A percentile compares a stretch with the other conserved stretches of the same genome.
phyloP scores from a whole-genome alignment of 2,888 invertebrate species.

The Eristalis intricaria region DNA sequence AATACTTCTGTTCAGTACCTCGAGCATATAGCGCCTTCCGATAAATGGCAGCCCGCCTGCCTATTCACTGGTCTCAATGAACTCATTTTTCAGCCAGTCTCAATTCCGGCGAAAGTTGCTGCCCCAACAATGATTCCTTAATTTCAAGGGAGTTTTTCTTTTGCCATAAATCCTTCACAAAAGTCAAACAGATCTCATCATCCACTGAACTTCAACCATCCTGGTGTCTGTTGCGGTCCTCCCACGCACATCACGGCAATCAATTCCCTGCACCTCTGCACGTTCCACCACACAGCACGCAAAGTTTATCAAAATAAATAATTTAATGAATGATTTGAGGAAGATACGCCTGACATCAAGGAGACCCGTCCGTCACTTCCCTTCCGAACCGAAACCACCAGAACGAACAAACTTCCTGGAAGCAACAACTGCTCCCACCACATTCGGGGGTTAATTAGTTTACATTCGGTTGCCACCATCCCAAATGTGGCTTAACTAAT shows the following conservation, averaged over 20 bases:
- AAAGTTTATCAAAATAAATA: background rate
- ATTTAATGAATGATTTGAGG: background rate
- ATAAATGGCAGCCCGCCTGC: no score
- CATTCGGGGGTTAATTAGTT: slow-evolving; percentile 8
- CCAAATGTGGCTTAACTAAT: background rate
- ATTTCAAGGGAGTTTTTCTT: background rate
- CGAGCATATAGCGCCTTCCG: no score
- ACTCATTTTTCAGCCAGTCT: background rate
- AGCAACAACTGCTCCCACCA: background rate
- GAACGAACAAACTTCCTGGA: background rate
- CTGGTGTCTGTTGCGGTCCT: background rate
- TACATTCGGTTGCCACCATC: slow-evolving; percentile 13
- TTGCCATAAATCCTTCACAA: background rate
- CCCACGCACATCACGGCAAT: background rate
- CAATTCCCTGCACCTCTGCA: background rate
- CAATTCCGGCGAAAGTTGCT: background rate
- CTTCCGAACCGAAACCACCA: background rate
- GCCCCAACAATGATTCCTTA: background rate
- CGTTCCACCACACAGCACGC: background rate
- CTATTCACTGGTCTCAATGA: background rate
- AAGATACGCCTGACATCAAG: background rate
- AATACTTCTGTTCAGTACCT: background rate
- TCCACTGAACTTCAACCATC: background rate
- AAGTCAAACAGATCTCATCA: background rate
- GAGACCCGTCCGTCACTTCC: background rate